Evolutionary conservation across 23 tunicate species (phyloP), one percentile per base, ranked within the genome.

Genomic region (Phallusia fumigata): DNA sequence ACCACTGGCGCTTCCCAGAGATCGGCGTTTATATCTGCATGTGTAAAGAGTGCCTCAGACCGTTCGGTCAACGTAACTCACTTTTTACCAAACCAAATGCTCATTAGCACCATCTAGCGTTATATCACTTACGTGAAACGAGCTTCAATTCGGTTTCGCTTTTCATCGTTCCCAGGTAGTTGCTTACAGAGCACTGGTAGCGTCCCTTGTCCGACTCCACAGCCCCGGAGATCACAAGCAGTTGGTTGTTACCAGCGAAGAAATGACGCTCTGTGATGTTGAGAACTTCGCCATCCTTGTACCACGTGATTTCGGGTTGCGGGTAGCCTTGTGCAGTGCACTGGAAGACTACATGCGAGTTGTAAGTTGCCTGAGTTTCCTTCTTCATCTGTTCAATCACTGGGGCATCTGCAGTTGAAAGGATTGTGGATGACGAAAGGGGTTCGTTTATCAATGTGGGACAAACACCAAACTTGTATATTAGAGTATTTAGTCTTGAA

Each of bases 281-380:
- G 81, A 92, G 50, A 2, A 64, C 18, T 31, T 53, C 72, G 31
- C 87, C 75, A 74, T 92, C 80, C 80, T 78, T 36, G 22, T 11
- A 35, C 97, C 97, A 92, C 19, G 65, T 52, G 12, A 92, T 52
- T 0, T 50, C 69, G 8, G 97, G 91, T 32, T 36, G 22, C 28
- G 97, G 97, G 32, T 79, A 40, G 45, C 84, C 88, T 0, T 79
- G 75, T 0, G 79, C 82, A 85, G 84, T 83, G 88, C 97, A 92
- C 30, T 87, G 79, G 22, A 92, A 45, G 15, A 87, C 97, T 0
- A 86, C 83, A 75, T 79, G 80, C 30, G 86, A 77, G 6, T 91
- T 91, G 1, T 73, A 51, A 0, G 75, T 53, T 18, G 88, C 82
- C 31, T 80, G 49, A 33, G 69, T 53, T 75, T 30, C 78, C 0